Evolutionary conservation across 2,113 vertebrate species (phyloP), one percentile per base, ranked within the genome.

Genomic region (Epinephelus moara): DNA sequence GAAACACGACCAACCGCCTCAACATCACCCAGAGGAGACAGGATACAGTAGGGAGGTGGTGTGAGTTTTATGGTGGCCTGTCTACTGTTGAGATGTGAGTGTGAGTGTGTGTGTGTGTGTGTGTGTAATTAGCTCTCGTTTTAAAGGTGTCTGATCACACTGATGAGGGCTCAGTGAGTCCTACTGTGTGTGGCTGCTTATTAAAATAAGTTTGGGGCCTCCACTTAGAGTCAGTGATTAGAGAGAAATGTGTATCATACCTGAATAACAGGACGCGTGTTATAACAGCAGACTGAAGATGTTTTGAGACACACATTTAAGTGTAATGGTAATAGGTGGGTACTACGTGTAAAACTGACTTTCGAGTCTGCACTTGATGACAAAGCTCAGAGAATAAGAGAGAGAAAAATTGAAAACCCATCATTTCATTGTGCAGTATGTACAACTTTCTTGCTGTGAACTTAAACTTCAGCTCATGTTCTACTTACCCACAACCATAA

Each of bases 401-500:
- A 57, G 5, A 59, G 6, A 59, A 19, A 72, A 67, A 19, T 4
- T 30, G 57, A 27, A 57, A 13, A 42, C 3, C 18, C 19, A 27
- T 4, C 3, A 18, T 47, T 45, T 37, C 27, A 14, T 2, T 73
- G 15, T 11, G 14, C 3, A 25, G 52, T 40, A 21, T 25, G 10
- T 50, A 23, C 8, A 71, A 73, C 23, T 19, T 72, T 14, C 60
- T 14, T 42, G 30, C 72, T 33, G 17, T 9, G 45, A 62, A 23
- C 19, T 25, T 14, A 62, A 76, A 75, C 25, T 8, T 56, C 4
- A 55, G n/a, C 61, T 21, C 8, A 13, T 21, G 25, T 1, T 25
- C 21, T 63, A 80, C 93, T 93, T 80, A 95, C 93, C 94, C 55
- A 95, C 93, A 42, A 95, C 94, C 94, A 99, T 99, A 89, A 99